Conservation (phyloP, 2,888 invertebrate species). For the Phyllotreta cruciferae region DNA sequence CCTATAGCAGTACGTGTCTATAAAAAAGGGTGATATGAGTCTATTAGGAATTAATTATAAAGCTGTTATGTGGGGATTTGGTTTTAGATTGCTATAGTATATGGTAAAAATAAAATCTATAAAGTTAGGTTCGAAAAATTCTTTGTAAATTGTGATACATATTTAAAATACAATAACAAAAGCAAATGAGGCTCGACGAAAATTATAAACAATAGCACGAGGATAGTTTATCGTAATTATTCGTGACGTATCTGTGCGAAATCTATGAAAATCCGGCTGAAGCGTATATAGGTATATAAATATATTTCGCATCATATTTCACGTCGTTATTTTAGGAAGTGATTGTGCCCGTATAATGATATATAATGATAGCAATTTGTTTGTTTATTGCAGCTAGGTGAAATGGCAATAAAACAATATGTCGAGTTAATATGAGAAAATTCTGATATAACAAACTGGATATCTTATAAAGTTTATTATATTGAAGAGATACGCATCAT, state of each 20-base stretch:
- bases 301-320: constrained; percentile 4
- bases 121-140: not conserved
- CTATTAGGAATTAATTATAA: too few relatives aligned
- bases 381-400: not conserved
- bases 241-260: constrained; percentile 3
- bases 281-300: too few relatives aligned
- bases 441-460: too few relatives aligned
- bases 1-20: too few relatives aligned
- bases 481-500: too few relatives aligned
- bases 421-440: not conserved
- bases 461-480: too few relatives aligned
- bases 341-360: constrained; percentile 1
- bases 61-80: too few relatives aligned
- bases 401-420: constrained; percentile 1
- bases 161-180: not conserved
- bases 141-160: not conserved
- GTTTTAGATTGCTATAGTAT: too few relatives aligned
- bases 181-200: too few relatives aligned
- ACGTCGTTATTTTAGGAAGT: constrained; percentile 1
- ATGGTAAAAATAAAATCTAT: too few relatives aligned
- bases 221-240: not conserved
- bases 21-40: too few relatives aligned
- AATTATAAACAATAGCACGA: not conserved
- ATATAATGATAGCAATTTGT: constrained; percentile 7
- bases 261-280: constrained; percentile 1